Evolutionary conservation across 2,888 invertebrate genomes (phyloP).

Genomic region (Rhogogaster chlorosoma): DNA sequence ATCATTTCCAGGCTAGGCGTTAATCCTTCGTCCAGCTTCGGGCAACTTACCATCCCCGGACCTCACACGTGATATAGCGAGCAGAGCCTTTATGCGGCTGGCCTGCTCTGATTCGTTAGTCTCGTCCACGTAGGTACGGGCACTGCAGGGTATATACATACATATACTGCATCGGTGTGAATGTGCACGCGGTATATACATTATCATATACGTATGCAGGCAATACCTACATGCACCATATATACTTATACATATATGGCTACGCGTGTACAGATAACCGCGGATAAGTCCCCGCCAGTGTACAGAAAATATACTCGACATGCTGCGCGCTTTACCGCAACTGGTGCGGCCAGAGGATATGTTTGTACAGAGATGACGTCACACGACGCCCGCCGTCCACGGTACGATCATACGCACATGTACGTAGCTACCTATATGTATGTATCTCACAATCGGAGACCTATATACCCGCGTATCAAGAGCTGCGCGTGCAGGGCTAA

Average conservation of each 20-base stretch:
- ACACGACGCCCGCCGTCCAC: neutral
- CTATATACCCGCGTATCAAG: neutral
- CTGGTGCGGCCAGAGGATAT: neutral
- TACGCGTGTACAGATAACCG: slow-evolving; percentile 14
- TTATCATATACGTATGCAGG: neutral
- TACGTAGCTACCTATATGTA: neutral
- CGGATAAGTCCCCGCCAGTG: neutral
- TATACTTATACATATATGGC: neutral
- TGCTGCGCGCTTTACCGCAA: slow-evolving; percentile 9
- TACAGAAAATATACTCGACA: slow-evolving; percentile 2
- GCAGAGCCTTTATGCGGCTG: neutral
- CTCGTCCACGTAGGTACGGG: neutral
- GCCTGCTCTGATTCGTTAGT: neutral
- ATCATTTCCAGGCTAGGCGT: neutral
- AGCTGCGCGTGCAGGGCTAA: neutral
- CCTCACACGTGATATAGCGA: neutral
- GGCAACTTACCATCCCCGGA: neutral
- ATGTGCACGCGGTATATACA: neutral
- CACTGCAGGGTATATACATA: no score
- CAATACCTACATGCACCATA: neutral
- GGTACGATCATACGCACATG: neutral
- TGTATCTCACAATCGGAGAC: no score
- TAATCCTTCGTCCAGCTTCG: neutral
- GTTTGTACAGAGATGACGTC: slow-evolving; percentile 5
- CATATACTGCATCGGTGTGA: neutral